These are phyloP conservation scores for Leptosomus discolor DNA, from an alignment of 2,113 vertebrate species.

Conservation along the genomic window DNA sequence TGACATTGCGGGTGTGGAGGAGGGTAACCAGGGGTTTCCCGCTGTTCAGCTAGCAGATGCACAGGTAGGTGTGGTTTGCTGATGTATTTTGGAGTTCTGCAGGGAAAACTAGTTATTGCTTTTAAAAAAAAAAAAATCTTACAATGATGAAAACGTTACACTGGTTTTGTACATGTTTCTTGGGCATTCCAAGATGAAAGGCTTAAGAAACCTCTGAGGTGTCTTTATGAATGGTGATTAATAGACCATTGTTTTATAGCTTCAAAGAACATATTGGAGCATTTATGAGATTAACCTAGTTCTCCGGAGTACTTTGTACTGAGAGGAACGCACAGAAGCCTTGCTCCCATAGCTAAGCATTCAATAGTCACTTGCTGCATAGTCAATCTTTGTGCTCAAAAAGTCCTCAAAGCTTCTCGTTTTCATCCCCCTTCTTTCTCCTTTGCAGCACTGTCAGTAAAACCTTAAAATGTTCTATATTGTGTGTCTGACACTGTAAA, in stretches of 20 bases:
- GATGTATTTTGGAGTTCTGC: background rate
- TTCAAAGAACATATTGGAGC: background rate
- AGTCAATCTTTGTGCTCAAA: background rate
- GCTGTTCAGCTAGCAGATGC: slow-evolving; percentile 98
- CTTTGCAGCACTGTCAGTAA: background rate
- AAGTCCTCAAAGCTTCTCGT: background rate
- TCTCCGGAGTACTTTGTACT: background rate
- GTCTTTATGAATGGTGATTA: background rate
- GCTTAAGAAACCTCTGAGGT: background rate
- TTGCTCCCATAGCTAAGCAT: background rate
- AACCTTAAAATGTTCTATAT: background rate
- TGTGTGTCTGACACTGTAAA: background rate
- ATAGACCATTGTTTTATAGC: background rate
- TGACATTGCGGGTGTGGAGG: slow-evolving; percentile 89
- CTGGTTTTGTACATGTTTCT: fast-evolving
- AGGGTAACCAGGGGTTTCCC: slow-evolving; percentile 90
- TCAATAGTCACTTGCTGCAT: background rate
- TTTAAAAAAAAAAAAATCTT: background rate
- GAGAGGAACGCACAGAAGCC: background rate
- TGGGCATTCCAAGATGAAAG: background rate
- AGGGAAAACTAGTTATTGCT: background rate
- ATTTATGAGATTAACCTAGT: background rate
- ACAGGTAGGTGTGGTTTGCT: slow-evolving; percentile 76
- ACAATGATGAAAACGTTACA: background rate
- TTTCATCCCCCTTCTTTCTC: background rate